Evolutionary conservation across 2,113 vertebrate genomes (phyloP).

Genomic region (Pholis gunnellus): DNA sequence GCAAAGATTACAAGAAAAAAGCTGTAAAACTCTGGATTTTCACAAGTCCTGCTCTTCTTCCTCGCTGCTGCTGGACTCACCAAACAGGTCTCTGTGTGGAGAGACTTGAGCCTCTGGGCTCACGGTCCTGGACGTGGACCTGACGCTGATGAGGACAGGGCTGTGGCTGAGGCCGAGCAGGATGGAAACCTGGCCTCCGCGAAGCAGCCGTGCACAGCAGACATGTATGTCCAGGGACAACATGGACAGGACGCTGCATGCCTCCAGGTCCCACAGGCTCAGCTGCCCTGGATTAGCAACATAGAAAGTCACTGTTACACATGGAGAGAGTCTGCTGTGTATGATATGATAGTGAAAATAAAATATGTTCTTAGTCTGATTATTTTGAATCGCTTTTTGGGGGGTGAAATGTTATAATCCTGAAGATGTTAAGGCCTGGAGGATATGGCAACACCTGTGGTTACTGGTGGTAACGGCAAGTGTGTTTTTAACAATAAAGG

Average conservation of each 20-base stretch:
- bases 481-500: too few species aligned
- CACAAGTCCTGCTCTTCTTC: slow-evolving; percentile 57
- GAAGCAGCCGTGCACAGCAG: slow-evolving; percentile 58
- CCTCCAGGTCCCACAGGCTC: slow-evolving; percentile 77
- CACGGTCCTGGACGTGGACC: slow-evolving; percentile 41
- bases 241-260: slow-evolving; percentile 56
- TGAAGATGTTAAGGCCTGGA: background rate
- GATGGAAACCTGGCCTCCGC: background rate
- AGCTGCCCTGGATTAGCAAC: slow-evolving; percentile 51
- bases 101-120: slow-evolving; percentile 3
- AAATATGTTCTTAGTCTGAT: background rate
- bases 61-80: slow-evolving; percentile 78
- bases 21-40: background rate
- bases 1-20: background rate
- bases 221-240: slow-evolving; percentile 76
- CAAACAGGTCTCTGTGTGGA: slow-evolving; percentile 62
- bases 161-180: slow-evolving; percentile 74
- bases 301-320: background rate
- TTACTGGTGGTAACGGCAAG: background rate
- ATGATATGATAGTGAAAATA: background rate
- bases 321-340: too few species aligned
- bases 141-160: slow-evolving; percentile 68
- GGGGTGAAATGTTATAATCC: background rate
- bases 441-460: background rate
- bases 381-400: background rate